These are phyloP conservation scores for Ptiloglossa arizonensis DNA, from an alignment of 1,140 invertebrate species.

Conservation along the genomic window DNA sequence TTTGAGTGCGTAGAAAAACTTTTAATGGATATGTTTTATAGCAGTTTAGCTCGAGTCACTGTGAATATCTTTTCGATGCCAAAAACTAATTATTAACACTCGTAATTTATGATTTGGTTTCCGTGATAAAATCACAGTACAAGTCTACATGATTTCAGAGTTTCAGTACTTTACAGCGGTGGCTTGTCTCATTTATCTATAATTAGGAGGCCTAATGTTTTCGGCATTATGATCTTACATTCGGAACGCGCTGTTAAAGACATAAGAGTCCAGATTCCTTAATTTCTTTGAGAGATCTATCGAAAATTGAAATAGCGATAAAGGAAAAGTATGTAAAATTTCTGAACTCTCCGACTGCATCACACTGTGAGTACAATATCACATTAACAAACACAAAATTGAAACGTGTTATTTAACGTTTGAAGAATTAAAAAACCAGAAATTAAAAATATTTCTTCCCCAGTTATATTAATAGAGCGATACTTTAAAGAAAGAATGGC, in stretches of 20 bases:
- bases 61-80: neutral
- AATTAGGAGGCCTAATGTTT: neutral
- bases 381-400: too few relatives aligned
- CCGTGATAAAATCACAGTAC: neutral
- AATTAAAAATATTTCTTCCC: too few relatives aligned
- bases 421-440: too few relatives aligned
- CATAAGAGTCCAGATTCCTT: neutral
- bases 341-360: too few relatives aligned
- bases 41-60: too few relatives aligned
- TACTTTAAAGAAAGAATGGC: too few relatives aligned
- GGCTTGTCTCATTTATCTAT: neutral
- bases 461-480: too few relatives aligned
- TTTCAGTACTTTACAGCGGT: neutral
- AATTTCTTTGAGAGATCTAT: neutral
- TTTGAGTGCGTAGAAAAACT: neutral
- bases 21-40: neutral
- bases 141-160: neutral
- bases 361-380: too few relatives aligned
- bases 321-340: neutral
- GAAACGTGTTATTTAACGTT: too few relatives aligned
- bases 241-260: neutral
- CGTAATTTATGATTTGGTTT: neutral
- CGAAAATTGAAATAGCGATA: neutral
- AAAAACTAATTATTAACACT: neutral
- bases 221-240: neutral